phyloP scores from a whole-genome alignment of 2,888 invertebrate species.

The Drosophila anomalata region DNA sequence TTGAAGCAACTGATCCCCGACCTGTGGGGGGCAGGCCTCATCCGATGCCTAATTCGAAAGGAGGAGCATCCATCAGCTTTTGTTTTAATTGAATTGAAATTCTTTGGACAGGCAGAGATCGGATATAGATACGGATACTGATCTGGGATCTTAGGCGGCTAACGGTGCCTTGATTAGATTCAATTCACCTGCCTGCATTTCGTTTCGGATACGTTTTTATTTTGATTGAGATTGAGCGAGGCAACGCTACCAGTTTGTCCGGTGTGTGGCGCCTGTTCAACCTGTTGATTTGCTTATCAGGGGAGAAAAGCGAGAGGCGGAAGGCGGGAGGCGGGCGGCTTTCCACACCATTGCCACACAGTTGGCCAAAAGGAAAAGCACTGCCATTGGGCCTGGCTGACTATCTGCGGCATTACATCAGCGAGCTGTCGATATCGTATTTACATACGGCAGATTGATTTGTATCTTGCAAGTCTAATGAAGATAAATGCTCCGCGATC shows the following conservation, averaged over 20 bases:
- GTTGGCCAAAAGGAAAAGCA: slow-evolving; percentile 50
- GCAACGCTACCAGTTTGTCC: slow-evolving; percentile 67
- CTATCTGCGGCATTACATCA: slow-evolving; percentile 74
- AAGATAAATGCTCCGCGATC: slow-evolving; percentile 66
- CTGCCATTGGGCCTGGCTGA: slow-evolving; percentile 36
- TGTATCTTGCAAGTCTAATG: slow-evolving; percentile 71
- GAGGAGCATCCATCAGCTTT: slow-evolving; percentile 50
- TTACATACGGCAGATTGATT: slow-evolving; percentile 74
- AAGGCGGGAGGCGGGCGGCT: slow-evolving; percentile 19
- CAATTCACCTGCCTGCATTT: slow-evolving; percentile 40
- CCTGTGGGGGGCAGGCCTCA: slow-evolving; percentile 19
- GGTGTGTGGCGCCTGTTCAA: slow-evolving; percentile 64
- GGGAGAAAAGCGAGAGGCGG: background rate
- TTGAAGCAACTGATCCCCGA: slow-evolving; percentile 29
- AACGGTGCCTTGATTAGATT: slow-evolving; percentile 71
- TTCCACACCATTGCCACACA: slow-evolving; percentile 46
- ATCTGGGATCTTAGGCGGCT: slow-evolving; percentile 54
- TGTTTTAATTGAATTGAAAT: slow-evolving; percentile 74
- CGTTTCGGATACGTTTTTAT: slow-evolving; percentile 47
- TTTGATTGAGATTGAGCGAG: slow-evolving; percentile 63
- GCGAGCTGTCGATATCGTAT: slow-evolving; percentile 55
- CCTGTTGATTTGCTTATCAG: slow-evolving; percentile 77
- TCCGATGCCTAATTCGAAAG: slow-evolving; percentile 19
- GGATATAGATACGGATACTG: slow-evolving; percentile 63
- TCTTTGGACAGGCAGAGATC: slow-evolving; percentile 53